Evolutionary conservation across 1,140 invertebrate species (phyloP).

Genomic region (Drosophila mayri): DNA sequence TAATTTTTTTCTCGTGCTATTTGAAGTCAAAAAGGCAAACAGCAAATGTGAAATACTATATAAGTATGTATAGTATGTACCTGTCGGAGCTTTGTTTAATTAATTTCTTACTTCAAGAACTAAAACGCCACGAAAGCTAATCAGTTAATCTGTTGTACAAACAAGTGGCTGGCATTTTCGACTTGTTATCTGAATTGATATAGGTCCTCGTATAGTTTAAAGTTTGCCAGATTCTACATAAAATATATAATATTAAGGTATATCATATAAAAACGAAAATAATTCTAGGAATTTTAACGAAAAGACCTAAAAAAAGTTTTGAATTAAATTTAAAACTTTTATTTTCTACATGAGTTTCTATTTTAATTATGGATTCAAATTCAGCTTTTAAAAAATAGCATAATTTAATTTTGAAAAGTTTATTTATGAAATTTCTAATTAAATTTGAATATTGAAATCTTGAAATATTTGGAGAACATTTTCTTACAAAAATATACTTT

Average conservation of each 20-base stretch:
- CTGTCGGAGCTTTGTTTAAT: slow-evolving; percentile 22
- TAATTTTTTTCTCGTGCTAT: slow-evolving; percentile 24
- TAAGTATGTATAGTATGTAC: background rate
- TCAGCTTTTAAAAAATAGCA: too few species aligned
- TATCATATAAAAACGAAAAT: background rate
- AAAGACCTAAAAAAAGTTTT: background rate
- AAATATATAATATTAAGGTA: background rate
- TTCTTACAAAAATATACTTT: background rate
- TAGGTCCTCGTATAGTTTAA: background rate
- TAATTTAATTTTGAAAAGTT: background rate
- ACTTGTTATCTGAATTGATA: background rate
- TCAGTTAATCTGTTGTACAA: slow-evolving; percentile 8
- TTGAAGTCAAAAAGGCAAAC: slow-evolving; percentile 34
- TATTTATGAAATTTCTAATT: background rate
- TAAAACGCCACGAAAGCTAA: slow-evolving; percentile 16
- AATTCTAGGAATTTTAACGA: background rate
- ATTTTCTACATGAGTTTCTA: too few species aligned
- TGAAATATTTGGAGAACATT: too few species aligned
- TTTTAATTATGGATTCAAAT: too few species aligned
- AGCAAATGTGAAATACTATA: slow-evolving; percentile 15
- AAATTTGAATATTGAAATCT: background rate
- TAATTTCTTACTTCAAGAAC: slow-evolving; percentile 18
- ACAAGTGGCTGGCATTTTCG: background rate
- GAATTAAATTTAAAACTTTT: too few species aligned
- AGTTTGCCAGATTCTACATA: background rate